Percentiles rank a stretch among this genome's conserved stretches.
These are phyloP conservation scores for Drosophila suboccidentalis DNA, from an alignment of 2,888 invertebrate species.

Conservation along the genomic window DNA sequence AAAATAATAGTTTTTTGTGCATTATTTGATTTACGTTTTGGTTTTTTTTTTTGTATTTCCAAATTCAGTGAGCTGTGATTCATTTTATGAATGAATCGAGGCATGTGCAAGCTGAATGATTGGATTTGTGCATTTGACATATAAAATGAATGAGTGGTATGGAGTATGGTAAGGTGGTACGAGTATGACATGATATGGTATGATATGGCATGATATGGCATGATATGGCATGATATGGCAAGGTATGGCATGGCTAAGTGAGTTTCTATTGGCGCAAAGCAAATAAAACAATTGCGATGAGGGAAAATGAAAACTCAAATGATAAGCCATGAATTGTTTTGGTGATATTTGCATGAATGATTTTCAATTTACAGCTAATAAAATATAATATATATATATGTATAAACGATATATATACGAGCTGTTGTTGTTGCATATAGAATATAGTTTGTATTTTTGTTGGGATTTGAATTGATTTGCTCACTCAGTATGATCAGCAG, in stretches of 20 bases:
- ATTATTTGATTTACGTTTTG: slow-evolving; percentile 9
- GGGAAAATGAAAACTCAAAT: slow-evolving; percentile 36
- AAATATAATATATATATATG: slow-evolving; percentile 25
- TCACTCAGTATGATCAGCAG: slow-evolving; percentile 98
- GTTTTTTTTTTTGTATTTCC: slow-evolving; percentile 14
- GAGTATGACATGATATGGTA: slow-evolving; percentile 10
- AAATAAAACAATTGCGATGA: slow-evolving; percentile 33
- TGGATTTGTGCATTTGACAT: slow-evolving; percentile 58
- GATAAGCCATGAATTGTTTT: slow-evolving; percentile 36
- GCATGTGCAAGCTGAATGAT: slow-evolving; percentile 56
- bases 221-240: slow-evolving; percentile 4
- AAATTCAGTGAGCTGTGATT: slow-evolving; percentile 59
- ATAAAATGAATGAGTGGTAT: slow-evolving; percentile 31
- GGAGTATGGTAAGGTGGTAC: slow-evolving; percentile 2
- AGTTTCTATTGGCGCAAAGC: slow-evolving; percentile 35
- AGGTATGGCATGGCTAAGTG: slow-evolving; percentile 32
- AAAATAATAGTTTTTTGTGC: slow-evolving; percentile 12
- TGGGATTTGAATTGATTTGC: slow-evolving; percentile 85
- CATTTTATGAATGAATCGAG: slow-evolving; percentile 37
- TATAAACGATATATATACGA: slow-evolving; percentile 5
- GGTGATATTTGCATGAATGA: slow-evolving; percentile 42
- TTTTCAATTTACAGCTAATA: slow-evolving; percentile 48
- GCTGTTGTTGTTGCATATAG: slow-evolving; percentile 44
- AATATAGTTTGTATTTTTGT: not conserved
- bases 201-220: slow-evolving; percentile 6